Evolutionary conservation across 2,113 vertebrate species (phyloP).

Genomic region (Ciconia maguari): DNA sequence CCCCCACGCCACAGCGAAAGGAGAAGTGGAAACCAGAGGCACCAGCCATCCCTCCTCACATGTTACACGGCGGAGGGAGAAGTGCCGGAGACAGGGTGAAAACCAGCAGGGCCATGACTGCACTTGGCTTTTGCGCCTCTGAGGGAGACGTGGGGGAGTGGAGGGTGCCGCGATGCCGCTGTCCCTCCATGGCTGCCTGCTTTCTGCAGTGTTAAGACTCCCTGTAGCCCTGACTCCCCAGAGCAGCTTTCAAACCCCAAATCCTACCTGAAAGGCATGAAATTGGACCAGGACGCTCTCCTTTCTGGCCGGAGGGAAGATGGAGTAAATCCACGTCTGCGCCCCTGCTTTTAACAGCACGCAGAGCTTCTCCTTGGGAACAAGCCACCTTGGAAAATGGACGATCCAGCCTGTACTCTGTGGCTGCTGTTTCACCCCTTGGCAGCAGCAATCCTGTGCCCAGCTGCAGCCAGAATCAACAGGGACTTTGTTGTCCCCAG

Average conservation of each 20-base stretch:
- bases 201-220: background rate
- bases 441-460: background rate
- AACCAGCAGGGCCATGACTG: background rate
- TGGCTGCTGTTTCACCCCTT: background rate
- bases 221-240: background rate
- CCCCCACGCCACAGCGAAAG: rapidly evolving
- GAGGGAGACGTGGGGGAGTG: background rate
- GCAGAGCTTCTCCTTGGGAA: background rate
- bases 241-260: background rate
- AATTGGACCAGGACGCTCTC: background rate
- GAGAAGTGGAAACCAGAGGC: background rate
- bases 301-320: background rate
- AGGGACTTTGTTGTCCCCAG: background rate
- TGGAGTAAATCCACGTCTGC: background rate
- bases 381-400: background rate
- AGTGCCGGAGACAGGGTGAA: background rate
- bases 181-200: background rate
- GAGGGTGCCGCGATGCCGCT: background rate
- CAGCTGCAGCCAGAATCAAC: background rate
- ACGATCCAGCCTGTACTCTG: background rate
- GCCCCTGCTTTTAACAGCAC: background rate
- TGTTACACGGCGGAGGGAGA: background rate
- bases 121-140: background rate
- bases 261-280: background rate
- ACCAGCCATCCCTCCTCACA: background rate